These are phyloP conservation scores for Macaria liturata DNA, from an alignment of 2,888 invertebrate genomes.

Conservation along the genomic window DNA sequence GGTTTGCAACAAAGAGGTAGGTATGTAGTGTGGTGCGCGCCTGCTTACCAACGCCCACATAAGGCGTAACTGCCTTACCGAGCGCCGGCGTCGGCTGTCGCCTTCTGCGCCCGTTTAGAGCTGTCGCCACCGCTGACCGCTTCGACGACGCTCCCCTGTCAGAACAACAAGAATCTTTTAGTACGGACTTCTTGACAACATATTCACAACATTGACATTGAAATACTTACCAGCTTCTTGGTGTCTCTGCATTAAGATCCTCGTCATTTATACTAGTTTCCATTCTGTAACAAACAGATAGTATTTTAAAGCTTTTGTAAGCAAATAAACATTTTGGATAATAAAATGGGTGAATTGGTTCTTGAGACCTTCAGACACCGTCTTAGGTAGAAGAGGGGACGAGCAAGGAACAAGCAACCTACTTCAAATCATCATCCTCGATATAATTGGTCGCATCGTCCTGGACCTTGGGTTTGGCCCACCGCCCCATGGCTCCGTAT, in stretches of 20 bases:
- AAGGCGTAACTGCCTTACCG: conserved; percentile 77
- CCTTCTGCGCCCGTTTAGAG: conserved; percentile 67
- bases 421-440: conserved; percentile 56
- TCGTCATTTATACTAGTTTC: conserved; percentile 2
- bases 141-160: conserved; percentile 40
- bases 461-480: conserved; percentile 9
- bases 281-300: conserved; percentile 1
- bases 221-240: conserved; percentile 8
- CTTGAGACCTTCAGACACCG: too few species aligned
- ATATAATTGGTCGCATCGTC: conserved; percentile 40
- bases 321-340: too few species aligned
- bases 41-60: conserved; percentile 78
- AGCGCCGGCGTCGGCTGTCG: conserved; percentile 73
- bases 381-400: too few species aligned
- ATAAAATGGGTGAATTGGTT: too few species aligned
- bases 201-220: too few species aligned
- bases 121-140: conserved; percentile 74
- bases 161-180: too few species aligned
- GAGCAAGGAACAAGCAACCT: conserved; percentile 6
- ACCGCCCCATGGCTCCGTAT: conserved; percentile 28
- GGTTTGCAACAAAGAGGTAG: conserved; percentile 19
- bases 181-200: too few species aligned
- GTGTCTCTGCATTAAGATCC: conserved; percentile 10
- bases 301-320: too few species aligned
- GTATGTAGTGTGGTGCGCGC: conserved; percentile 30